Conservation (phyloP, 2,113 vertebrate genomes). For the Peromyscus californicus region DNA sequence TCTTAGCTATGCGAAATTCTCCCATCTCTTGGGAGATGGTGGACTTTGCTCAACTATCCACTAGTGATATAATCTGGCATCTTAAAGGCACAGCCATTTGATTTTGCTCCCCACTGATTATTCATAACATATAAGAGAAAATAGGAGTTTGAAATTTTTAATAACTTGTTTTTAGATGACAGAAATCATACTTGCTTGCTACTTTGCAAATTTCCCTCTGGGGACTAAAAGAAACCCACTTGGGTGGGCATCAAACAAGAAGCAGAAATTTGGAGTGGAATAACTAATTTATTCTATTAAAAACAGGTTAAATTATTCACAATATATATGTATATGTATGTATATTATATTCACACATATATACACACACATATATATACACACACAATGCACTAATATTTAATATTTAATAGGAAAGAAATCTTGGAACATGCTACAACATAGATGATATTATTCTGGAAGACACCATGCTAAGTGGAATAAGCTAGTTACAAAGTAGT, state of each 20-base stretch:
- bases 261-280: background rate
- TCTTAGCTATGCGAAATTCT: background rate
- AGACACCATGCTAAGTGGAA: background rate
- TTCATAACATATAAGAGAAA: slow-evolving; percentile 1
- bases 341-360: background rate
- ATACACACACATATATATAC: too few species aligned
- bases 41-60: background rate
- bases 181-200: background rate
- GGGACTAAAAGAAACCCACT: background rate
- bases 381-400: background rate
- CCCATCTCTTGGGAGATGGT: background rate
- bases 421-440: background rate
- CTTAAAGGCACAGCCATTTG: background rate
- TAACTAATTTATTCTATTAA: background rate
- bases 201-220: background rate
- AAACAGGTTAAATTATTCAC: background rate
- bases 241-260: background rate
- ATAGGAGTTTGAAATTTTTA: background rate
- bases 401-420: background rate
- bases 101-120: background rate
- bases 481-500: background rate
- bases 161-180: background rate
- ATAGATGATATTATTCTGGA: background rate
- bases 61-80: background rate
- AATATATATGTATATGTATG: background rate